These are phyloP conservation scores for Melangyna quadrimaculata DNA, from an alignment of 2,888 invertebrate genomes.

Conservation along the genomic window DNA sequence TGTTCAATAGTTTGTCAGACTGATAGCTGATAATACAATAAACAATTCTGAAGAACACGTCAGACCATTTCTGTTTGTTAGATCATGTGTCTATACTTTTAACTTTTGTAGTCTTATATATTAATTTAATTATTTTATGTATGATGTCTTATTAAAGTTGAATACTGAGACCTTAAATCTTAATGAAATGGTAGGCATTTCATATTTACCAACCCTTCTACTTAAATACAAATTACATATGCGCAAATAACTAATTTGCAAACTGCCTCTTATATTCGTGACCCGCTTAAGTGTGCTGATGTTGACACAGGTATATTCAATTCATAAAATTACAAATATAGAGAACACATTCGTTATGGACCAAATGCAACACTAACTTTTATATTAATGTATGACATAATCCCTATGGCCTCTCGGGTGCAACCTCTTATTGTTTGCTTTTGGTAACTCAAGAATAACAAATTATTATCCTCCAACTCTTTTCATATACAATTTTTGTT, in stretches of 20 bases:
- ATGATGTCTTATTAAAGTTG: too few relatives aligned
- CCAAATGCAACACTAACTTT: background rate
- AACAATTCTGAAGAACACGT: too few relatives aligned
- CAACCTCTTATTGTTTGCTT: background rate
- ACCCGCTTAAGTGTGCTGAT: background rate
- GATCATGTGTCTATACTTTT: too few relatives aligned
- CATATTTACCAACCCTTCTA: too few relatives aligned
- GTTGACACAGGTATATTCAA: background rate
- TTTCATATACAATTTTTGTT: background rate
- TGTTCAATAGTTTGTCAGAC: too few relatives aligned
- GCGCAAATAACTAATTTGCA: background rate
- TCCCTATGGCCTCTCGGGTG: background rate
- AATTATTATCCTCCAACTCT: slow-evolving; percentile 27
- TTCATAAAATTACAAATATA: background rate
- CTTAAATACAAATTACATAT: too few relatives aligned
- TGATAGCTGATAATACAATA: too few relatives aligned
- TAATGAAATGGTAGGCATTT: too few relatives aligned
- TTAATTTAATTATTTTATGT: too few relatives aligned
- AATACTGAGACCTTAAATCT: too few relatives aligned
- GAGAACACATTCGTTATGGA: background rate
- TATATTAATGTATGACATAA: slow-evolving; percentile 13
- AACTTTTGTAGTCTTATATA: too few relatives aligned
- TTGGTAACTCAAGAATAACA: slow-evolving; percentile 22
- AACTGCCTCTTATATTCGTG: background rate
- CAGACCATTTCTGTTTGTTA: too few relatives aligned